Evolutionary conservation across 2,888 invertebrate genomes (phyloP), one percentile per base, ranked within the genome.

Genomic region (Heliconius ismenius): DNA sequence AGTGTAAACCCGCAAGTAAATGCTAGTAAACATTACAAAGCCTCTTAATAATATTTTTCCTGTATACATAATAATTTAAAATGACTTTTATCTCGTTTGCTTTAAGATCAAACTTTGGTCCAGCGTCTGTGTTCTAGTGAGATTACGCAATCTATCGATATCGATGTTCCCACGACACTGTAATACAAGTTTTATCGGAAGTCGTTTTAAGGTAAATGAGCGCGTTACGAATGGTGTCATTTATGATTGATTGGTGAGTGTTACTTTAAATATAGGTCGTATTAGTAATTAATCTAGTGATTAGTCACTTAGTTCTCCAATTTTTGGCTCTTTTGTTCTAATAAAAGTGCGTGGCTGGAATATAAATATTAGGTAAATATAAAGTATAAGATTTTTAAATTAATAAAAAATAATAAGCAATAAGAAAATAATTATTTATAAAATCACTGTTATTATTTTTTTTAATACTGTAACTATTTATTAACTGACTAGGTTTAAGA

Each of bases 161-260:
- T 84, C 82, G 82, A 83, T 78, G 58, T 78, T 79, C 75, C 73
- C 78, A 76, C 76, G 76, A 67, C 73, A 70, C 78, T 74, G 77
- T 73, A n/a, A 72, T 74, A 60, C 75, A 62, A 63, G 75, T 67
- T 73, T 60, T 73, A 73, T 76, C 62, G 68, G 68, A 73, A 76
- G 62, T 62, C 65, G 21, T 76, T 39, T n/a, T 58, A 36, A 43
- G 54, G 39, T 62, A 73, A 73, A 62, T 39, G 67, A 24, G 36
- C 62, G 36, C 24, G 26, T 70, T 70, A 18, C 28, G 32, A 32
- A 36, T n/a, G 28, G 13, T 69, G 11, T 49, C 11, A 54, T 69
- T 69, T 69, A 28, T 54, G 69, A n/a, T 58, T n/a, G 10, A n/a
- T 58, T n/a, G 58, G 58, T 58, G 58, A 58, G 3, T 58, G 58